Conservation (phyloP, 2,888 invertebrate species). For the Marasmarcha lunaedactyla region DNA sequence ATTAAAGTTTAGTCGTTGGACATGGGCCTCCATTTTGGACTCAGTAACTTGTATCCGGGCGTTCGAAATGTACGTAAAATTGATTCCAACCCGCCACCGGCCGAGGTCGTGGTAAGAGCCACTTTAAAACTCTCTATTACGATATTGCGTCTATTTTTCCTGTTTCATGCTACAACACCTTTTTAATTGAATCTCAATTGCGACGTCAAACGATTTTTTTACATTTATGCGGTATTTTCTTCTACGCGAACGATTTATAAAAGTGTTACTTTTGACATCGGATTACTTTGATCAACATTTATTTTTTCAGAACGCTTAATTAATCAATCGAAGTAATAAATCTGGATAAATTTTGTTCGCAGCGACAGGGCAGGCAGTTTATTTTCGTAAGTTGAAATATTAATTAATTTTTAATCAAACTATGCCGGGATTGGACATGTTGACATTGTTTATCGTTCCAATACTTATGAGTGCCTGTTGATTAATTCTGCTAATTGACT, state of each 20-base stretch:
- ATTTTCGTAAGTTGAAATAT: slow-evolving; percentile 6
- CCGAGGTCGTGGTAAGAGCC: slow-evolving; percentile 23
- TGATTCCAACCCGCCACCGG: slow-evolving; percentile 36
- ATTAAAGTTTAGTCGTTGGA: slow-evolving; percentile 35
- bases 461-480: slow-evolving; percentile 16
- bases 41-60: slow-evolving; percentile 26
- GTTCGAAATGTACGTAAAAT: slow-evolving; percentile 41
- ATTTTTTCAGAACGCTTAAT: not conserved
- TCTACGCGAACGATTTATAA: no score
- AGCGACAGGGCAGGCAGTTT: slow-evolving; percentile 5
- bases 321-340: slow-evolving; percentile 4
- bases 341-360: slow-evolving; percentile 6
- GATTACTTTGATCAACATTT: not conserved
- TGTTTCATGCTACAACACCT: no score
- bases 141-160: no score
- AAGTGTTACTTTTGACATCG: no score
- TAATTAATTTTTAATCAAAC: slow-evolving; percentile 20
- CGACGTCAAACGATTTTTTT: no score
- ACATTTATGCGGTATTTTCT: no score
- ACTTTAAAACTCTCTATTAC: slow-evolving; percentile 5
- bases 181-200: no score
- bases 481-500: slow-evolving; percentile 7
- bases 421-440: slow-evolving; percentile 13
- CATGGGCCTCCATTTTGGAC: slow-evolving; percentile 5
- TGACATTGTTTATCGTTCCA: slow-evolving; percentile 16